Conservation (phyloP, 2,797 vertebrate species). For the Paguma larvata region DNA sequence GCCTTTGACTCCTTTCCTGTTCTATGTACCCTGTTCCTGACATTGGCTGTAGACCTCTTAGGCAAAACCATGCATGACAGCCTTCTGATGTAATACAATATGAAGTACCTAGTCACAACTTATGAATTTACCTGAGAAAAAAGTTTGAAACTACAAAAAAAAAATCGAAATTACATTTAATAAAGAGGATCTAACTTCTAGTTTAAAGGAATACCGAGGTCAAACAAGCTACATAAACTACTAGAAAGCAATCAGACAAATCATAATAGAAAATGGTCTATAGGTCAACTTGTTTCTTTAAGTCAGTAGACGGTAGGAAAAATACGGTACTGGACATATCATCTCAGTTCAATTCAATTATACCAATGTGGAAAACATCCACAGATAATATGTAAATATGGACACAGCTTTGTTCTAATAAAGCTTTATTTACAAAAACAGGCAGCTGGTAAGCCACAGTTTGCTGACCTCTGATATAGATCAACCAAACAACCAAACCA, state of each 20-base stretch:
- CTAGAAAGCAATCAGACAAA: not conserved
- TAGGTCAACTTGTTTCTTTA: not conserved
- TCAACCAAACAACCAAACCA: not conserved
- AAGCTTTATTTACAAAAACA: not conserved
- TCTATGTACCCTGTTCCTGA: not conserved
- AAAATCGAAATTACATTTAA: not conserved
- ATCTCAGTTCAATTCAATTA: not conserved
- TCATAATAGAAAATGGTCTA: not conserved
- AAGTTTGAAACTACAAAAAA: not conserved
- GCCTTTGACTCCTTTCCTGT: not conserved
- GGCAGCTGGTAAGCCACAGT: not conserved
- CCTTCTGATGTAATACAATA: not conserved
- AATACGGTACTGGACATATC: not conserved
- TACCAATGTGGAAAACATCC: not conserved
- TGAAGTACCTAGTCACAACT: not conserved
- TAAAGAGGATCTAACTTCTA: not conserved
- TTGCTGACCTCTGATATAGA: not conserved
- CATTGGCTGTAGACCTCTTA: not conserved
- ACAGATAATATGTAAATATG: not conserved
- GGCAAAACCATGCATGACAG: not conserved
- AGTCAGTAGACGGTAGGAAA: not conserved
- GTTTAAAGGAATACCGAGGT: not conserved
- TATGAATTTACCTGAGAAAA: not conserved
- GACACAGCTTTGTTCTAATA: not conserved
- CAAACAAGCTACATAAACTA: not conserved